phyloP scores from a whole-genome alignment of 2,888 invertebrate species.

The Protodeltote pygarga region DNA sequence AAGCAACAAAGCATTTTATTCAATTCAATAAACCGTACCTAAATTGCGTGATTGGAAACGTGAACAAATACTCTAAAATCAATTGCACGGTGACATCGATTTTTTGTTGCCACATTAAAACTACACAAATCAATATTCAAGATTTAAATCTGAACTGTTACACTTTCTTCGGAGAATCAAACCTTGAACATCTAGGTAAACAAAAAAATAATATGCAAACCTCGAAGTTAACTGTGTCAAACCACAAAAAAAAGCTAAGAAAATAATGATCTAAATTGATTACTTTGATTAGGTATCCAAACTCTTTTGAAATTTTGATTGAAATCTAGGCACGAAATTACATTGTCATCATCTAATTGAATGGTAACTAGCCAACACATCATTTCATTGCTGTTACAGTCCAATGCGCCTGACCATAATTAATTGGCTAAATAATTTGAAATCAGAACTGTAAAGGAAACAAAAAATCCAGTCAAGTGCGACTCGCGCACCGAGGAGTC shows the following conservation, averaged over 20 bases:
- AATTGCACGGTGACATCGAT: no score
- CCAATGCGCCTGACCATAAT: slow-evolving; percentile 8
- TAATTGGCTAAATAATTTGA: not conserved
- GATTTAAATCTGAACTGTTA: not conserved
- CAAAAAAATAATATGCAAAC: slow-evolving; percentile 14
- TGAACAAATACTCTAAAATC: no score
- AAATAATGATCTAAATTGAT: not conserved
- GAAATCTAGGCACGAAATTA: slow-evolving; percentile 22
- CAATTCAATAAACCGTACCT: no score
- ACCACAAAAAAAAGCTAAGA: not conserved
- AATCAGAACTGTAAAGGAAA: no score
- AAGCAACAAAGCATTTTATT: no score
- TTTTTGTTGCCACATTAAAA: slow-evolving; percentile 19
- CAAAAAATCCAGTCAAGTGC: no score
- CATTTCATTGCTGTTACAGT: slow-evolving; percentile 3
- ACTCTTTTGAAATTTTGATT: slow-evolving; percentile 1
- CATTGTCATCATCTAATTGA: not conserved
- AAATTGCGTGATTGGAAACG: no score
- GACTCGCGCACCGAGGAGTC: no score
- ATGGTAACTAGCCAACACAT: slow-evolving; percentile 11
- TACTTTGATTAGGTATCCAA: no score
- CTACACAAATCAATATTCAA: slow-evolving; percentile 15
- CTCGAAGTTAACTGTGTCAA: slow-evolving; percentile 32
- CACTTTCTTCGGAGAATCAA: slow-evolving; percentile 26
- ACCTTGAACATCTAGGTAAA: slow-evolving; percentile 18